Evolutionary conservation across 1,140 invertebrate species (phyloP).

Genomic region (Sinella curviseta): DNA sequence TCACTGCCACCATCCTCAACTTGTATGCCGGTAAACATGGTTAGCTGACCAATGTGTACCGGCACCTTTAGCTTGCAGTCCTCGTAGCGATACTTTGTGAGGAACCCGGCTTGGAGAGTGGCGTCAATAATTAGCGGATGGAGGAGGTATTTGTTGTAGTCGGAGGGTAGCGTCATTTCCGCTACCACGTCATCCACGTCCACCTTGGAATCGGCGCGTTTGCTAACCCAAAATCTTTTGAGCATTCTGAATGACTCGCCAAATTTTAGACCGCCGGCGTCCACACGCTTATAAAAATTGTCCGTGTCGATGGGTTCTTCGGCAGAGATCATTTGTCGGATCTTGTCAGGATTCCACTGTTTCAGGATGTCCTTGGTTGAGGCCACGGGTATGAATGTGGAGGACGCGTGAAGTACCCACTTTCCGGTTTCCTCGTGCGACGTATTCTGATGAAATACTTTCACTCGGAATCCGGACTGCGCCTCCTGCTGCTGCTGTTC

Average conservation of each 20-base stretch:
- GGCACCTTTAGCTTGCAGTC: neutral
- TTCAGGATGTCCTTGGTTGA: neutral
- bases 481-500: neutral
- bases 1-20: neutral
- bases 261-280: neutral
- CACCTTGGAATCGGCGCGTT: neutral
- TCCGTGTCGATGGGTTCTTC: neutral
- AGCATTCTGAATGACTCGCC: neutral
- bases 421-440: neutral
- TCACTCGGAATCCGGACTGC: neutral
- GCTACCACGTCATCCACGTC: neutral
- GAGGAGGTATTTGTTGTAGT: neutral
- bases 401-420: neutral
- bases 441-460: constrained; percentile 3
- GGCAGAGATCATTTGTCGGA: neutral
- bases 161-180: neutral
- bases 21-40: neutral
- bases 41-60: neutral
- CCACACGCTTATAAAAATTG: neutral
- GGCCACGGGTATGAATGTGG: neutral
- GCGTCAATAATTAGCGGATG: constrained; percentile 6
- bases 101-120: neutral
- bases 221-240: neutral
- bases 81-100: neutral
- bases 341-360: neutral